Evolutionary conservation across 2,113 vertebrate species (phyloP).

Genomic region (Melanerpes formicivorus): DNA sequence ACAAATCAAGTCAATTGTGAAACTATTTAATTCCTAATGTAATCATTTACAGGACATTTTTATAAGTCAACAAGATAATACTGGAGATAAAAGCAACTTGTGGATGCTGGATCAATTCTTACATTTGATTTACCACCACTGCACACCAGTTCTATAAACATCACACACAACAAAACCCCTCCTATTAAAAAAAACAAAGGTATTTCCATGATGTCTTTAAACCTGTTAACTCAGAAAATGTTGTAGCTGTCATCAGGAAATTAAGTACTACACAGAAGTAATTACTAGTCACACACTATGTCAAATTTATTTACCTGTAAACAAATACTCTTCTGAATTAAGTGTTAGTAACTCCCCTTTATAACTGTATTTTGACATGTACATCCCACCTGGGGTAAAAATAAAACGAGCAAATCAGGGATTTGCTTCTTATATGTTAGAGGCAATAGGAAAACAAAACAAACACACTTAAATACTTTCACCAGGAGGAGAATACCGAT

Average conservation of each 20-base stretch:
- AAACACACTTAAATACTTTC: neutral
- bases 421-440: neutral
- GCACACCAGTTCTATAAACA: neutral
- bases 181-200: slow-evolving; percentile 19
- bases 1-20: neutral
- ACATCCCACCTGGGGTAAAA: slow-evolving; percentile 1
- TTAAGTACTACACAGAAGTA: slow-evolving; percentile 46
- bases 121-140: slow-evolving; percentile 17
- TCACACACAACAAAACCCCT: neutral
- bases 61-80: neutral
- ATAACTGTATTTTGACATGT: slow-evolving; percentile 47
- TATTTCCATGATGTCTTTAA: slow-evolving; percentile 1
- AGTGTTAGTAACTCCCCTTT: slow-evolving; percentile 41
- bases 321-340: slow-evolving; percentile 61
- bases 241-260: slow-evolving; percentile 55
- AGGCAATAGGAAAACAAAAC: neutral
- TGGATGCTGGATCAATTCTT: neutral
- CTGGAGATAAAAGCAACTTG: neutral
- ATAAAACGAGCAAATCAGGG: neutral
- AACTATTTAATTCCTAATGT: neutral
- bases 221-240: slow-evolving; percentile 47
- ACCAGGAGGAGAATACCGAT: neutral
- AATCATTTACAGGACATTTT: neutral
- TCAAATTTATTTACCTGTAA: slow-evolving; percentile 67
- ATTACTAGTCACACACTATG: slow-evolving; percentile 39